phyloP scores from a whole-genome alignment of 2,797 vertebrate species.

The Enteromius radiatus region DNA sequence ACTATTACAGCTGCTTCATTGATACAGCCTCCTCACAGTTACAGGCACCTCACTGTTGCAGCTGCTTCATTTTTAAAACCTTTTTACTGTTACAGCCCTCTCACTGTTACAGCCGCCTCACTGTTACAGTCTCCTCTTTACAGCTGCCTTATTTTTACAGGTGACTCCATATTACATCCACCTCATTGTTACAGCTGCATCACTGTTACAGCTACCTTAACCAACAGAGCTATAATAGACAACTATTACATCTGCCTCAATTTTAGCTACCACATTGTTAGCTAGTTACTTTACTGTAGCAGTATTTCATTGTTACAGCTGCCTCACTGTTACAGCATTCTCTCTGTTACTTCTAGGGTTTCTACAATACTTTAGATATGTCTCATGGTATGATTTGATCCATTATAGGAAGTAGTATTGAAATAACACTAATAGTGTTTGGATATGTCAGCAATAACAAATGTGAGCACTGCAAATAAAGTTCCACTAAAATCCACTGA shows the following conservation, averaged over 20 bases:
- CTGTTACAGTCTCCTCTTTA: neutral
- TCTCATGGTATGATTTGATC: neutral
- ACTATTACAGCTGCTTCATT: neutral
- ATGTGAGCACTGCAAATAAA: neutral
- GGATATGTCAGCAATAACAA: neutral
- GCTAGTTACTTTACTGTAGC: too few relatives aligned
- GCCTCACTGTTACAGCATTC: neutral
- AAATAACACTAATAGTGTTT: neutral
- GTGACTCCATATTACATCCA: too few relatives aligned
- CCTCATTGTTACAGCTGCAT: neutral
- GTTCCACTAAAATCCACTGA: neutral
- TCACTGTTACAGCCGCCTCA: neutral
- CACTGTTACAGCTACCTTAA: neutral
- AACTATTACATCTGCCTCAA: neutral
- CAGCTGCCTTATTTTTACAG: neutral
- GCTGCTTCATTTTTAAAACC: fast-evolving
- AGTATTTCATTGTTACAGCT: neutral
- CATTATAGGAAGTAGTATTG: neutral
- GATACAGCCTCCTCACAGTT: neutral
- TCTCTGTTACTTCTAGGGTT: too few relatives aligned
- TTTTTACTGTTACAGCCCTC: neutral
- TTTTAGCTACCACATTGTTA: neutral
- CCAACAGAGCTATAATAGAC: too few relatives aligned
- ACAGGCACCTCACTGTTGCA: neutral
- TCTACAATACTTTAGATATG: too few relatives aligned